phyloP scores from a whole-genome alignment of 1,140 invertebrate species.

The Gonatopus flavifemur region DNA sequence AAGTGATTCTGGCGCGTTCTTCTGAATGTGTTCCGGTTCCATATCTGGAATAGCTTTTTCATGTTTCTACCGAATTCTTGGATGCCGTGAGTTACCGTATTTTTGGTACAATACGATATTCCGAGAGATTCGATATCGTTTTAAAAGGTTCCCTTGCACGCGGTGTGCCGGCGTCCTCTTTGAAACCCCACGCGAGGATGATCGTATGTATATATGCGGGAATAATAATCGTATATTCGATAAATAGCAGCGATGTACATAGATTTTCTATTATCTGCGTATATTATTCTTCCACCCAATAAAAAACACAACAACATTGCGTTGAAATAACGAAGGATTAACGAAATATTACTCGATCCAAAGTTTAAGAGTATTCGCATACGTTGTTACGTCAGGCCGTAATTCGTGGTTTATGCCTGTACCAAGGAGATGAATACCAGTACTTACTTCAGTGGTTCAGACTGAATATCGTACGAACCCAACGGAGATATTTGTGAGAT shows the following conservation, averaged over 20 bases:
- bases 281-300: no score
- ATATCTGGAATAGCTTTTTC: slow-evolving; percentile 27
- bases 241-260: no score
- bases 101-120: slow-evolving; percentile 20
- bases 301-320: no score
- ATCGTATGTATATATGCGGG: no score
- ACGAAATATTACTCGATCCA: neutral
- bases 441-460: slow-evolving; percentile 19
- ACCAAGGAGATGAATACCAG: slow-evolving; percentile 13
- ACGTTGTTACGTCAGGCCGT: slow-evolving; percentile 31
- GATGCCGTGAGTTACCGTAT: slow-evolving; percentile 22
- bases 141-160: neutral
- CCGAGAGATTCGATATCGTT: neutral
- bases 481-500: slow-evolving; percentile 26
- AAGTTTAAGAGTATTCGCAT: slow-evolving; percentile 15
- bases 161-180: no score
- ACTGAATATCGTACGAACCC: slow-evolving; percentile 11
- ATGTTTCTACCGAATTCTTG: slow-evolving; percentile 12
- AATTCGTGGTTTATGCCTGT: slow-evolving; percentile 28
- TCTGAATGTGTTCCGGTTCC: no score
- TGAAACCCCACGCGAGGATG: no score
- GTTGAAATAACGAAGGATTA: no score
- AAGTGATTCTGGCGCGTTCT: no score
- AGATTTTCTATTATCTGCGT: no score
- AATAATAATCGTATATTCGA: no score